Percentiles rank a stretch among this genome's conserved stretches.
These are phyloP conservation scores for Gambusia holbrooki DNA, from an alignment of 2,113 vertebrate species.

Conservation along the genomic window DNA sequence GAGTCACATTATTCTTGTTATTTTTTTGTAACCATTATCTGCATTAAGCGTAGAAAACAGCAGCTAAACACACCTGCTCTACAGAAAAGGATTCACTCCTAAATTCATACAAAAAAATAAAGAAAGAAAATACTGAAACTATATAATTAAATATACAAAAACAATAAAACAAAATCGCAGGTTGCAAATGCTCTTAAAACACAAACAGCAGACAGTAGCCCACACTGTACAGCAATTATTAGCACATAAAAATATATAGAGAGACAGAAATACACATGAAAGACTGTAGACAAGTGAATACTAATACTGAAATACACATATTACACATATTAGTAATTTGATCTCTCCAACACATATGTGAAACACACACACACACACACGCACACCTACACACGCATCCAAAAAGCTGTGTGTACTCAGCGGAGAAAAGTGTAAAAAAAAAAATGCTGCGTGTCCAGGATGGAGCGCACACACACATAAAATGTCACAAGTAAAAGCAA, in stretches of 20 bases:
- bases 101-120: not conserved
- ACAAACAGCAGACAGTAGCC: not conserved
- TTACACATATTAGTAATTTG: not conserved
- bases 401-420: not conserved
- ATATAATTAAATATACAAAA: not conserved
- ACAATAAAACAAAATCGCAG: not conserved
- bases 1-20: not conserved
- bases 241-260: not conserved
- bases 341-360: not conserved
- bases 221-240: not conserved
- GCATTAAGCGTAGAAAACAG: not conserved
- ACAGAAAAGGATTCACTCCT: not conserved
- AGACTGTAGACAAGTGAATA: not conserved
- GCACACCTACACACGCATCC: not conserved
- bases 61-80: not conserved
- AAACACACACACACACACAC: not conserved
- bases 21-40: not conserved
- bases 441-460: not conserved
- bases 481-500: not conserved
- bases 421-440: not conserved
- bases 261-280: not conserved
- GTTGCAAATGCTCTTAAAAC: not conserved
- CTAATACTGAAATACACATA: not conserved
- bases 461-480: not conserved
- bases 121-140: not conserved